A percentile compares a stretch with the other conserved stretches of the same genome.
Conservation (phyloP, 2,113 vertebrate genomes). For the Pagrus major region DNA sequence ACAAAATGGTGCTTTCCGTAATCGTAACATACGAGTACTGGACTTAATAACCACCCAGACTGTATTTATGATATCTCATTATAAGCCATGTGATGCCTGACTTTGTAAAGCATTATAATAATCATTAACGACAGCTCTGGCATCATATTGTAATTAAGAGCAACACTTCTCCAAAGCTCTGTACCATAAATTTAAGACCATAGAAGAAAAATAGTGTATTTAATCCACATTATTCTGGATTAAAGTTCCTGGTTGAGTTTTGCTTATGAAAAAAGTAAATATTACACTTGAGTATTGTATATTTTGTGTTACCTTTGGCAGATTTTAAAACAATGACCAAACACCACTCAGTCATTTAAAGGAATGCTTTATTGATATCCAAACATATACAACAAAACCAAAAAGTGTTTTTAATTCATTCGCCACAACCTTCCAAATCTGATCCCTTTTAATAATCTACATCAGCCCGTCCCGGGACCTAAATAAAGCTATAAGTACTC, state of each 20-base stretch:
- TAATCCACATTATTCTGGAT: neutral
- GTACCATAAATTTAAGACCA: neutral
- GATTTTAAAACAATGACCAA: neutral
- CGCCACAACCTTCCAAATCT: slow-evolving; percentile 53
- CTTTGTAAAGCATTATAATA: too few species aligned
- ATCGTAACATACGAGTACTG: too few species aligned
- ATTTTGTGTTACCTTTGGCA: neutral
- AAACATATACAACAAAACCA: slow-evolving; percentile 79
- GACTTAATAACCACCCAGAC: too few species aligned
- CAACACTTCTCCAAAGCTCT: too few species aligned
- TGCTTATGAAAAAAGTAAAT: too few species aligned
- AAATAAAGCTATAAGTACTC: slow-evolving; percentile 54
- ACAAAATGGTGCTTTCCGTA: too few species aligned
- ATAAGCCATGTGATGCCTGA: too few species aligned
- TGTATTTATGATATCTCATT: too few species aligned
- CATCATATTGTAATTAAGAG: too few species aligned
- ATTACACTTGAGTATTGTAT: neutral
- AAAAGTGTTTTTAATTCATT: slow-evolving; percentile 56
- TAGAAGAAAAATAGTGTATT: neutral
- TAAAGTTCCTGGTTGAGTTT: neutral
- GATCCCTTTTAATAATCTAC: slow-evolving; percentile 72
- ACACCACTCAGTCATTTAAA: slow-evolving; percentile 71
- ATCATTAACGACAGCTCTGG: too few species aligned
- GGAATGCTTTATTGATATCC: slow-evolving; percentile 87
- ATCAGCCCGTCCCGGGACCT: slow-evolving; percentile 46